Base-by-base conservation (phyloP, 1,140 invertebrate genomes). In the Pogonomyrmex californicus region DNA sequence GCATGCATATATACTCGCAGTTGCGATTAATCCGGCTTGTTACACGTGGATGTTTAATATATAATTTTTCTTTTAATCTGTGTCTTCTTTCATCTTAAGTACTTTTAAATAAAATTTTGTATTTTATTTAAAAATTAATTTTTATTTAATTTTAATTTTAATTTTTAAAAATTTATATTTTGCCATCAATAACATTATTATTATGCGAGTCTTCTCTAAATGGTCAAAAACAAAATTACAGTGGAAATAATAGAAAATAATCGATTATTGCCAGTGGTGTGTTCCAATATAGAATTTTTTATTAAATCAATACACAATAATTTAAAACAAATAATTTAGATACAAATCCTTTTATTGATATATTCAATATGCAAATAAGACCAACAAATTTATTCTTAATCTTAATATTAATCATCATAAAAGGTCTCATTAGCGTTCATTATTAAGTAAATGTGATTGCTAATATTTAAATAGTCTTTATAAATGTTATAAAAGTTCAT, bases 61-160 rank as follows among this genome's bases (percentile, higher is more conserved):
- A 1, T 44, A 60, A 36, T 0, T 78, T 68, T 30, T 44, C 36
- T 17, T 58, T 87, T 38, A 49, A 47, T 30, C 4, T 49, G 62
- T 0, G 5, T n/a, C 9, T 36, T 47, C n/a, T 41, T 51, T 63
- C 12, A 3, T 17, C n/a, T 49, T 63, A 81, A 75, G 38, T 65
- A 65, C 23, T 70, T 60, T 47, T 41, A 63, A n/a, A 17, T 62
- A 41, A 60, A 70, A 75, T 60, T 49, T 87, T 70, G 33, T 23
- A 17, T 23, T 23, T 23, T 23, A 23, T 23, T 23, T 23, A 23
- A 23, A 23, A 23, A 23, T 23, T 23, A 23, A 23, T 23, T 23
- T 23, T 23, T 23, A 23, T 23, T 23, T 23, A 23, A 23, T 23
- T 23, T 23, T 23, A 23, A 23, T 23, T 23, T 23, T 23, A 23